Evolutionary conservation across 2,113 vertebrate genomes (phyloP).

Genomic region (Lagopus muta): DNA sequence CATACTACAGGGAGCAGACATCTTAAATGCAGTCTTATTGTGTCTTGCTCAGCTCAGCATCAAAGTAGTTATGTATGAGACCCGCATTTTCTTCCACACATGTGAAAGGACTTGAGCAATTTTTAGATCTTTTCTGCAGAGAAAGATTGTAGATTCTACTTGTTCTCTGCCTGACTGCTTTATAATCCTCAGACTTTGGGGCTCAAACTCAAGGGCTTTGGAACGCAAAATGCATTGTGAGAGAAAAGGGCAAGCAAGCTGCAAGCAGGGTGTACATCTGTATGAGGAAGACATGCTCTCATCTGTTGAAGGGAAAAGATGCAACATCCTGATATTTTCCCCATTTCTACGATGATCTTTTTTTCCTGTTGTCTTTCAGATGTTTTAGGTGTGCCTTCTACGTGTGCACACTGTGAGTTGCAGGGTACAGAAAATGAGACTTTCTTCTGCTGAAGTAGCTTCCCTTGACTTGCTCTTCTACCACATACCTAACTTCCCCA

Average conservation of each 20-base stretch:
- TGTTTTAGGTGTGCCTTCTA: neutral
- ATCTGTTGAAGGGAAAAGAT: neutral
- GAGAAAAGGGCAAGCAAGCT: neutral
- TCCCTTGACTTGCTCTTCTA: neutral
- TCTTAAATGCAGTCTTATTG: neutral
- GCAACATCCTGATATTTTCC: neutral
- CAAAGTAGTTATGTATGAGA: neutral
- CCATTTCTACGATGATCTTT: neutral
- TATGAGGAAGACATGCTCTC: neutral
- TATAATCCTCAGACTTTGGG: neutral
- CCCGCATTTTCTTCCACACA: neutral
- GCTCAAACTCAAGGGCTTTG: neutral
- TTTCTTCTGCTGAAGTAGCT: neutral
- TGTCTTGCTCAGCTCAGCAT: neutral
- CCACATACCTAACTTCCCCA: neutral
- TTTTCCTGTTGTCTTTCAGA: neutral
- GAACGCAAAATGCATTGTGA: neutral
- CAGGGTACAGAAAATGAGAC: neutral
- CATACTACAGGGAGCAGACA: neutral
- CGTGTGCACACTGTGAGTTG: neutral
- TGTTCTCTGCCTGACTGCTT: neutral
- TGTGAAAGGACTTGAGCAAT: neutral
- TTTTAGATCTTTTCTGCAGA: neutral
- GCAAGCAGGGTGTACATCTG: neutral
- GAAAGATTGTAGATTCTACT: neutral